Evolutionary conservation across 2,888 invertebrate species (phyloP), one percentile per base, ranked within the genome.

Genomic region (Chydorus sphaericus): DNA sequence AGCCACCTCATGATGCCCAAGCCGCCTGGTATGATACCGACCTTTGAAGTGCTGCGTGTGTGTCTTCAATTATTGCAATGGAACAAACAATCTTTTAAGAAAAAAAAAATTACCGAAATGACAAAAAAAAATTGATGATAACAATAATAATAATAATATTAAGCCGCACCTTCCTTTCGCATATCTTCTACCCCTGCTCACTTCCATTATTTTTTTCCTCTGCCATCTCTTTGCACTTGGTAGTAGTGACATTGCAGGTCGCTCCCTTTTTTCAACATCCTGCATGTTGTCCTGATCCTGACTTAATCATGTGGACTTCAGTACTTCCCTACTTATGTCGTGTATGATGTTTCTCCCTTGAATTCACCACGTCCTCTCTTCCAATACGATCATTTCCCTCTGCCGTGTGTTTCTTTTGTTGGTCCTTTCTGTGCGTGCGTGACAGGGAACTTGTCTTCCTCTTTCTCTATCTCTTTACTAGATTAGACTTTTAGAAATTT

Each of bases 11-110:
- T 66, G 87, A 88, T 71, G 88, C 89, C 74, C 86, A 83, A 70
- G 90, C 92, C 62, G 91, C 92, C 65, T 94, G 94, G 94, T 94
- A 93, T 73, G 94, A 94, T 74, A 94, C 93, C 62, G 93, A 94
- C 73, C 83, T 94, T 68, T 94, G 63, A 62, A 49, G 31, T 30
- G 53, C 23, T 50, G 26, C 26, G n/a, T n/a, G n/a, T n/a, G n/a
- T n/a, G n/a, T n/a, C n/a, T n/a, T n/a, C n/a, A n/a, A n/a, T n/a
- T n/a, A n/a, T n/a, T n/a, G n/a, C n/a, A n/a, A n/a, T n/a, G n/a
- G n/a, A n/a, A n/a, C n/a, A n/a, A n/a, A n/a, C n/a, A n/a, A n/a
- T n/a, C n/a, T n/a, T n/a, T n/a, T n/a, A n/a, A n/a, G n/a, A n/a
- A n/a, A n/a, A n/a, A n/a, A n/a, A n/a, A n/a, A n/a, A n/a, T n/a